A percentile compares a stretch with the other conserved stretches of the same genome.
phyloP scores from a whole-genome alignment of 1,140 invertebrate genomes.

The Leptopilina boulardi region DNA sequence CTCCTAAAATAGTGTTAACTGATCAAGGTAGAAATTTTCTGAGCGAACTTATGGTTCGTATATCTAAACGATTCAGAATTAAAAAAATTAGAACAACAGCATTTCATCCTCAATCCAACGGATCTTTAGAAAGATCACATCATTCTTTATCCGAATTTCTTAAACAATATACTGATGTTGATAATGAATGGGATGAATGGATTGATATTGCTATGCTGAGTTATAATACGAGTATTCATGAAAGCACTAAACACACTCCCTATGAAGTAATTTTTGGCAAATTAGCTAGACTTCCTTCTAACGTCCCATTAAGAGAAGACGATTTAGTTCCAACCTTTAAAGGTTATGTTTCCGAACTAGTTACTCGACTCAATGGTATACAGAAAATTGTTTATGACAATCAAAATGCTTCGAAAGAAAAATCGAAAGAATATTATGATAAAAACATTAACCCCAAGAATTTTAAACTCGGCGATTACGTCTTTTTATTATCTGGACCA shows the following conservation, averaged over 20 bases:
- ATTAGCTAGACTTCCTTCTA: too few species aligned
- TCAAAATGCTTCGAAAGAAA: conserved; percentile 11
- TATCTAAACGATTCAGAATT: conserved; percentile 37
- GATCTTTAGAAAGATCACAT: conserved; percentile 22
- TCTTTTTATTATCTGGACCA: conserved; percentile 22
- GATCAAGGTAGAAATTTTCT: conserved; percentile 43
- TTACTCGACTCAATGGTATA: background rate
- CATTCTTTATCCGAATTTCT: background rate
- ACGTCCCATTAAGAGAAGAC: too few species aligned
- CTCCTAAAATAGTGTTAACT: conserved; percentile 21
- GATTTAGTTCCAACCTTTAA: too few species aligned
- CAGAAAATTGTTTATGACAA: conserved; percentile 4
- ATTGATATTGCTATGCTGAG: too few species aligned
- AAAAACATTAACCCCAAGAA: background rate
- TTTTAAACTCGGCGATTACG: conserved; percentile 3
- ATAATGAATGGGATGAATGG: too few species aligned
- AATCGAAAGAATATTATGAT: conserved; percentile 33
- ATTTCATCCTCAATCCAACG: conserved; percentile 38
- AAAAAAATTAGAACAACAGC: conserved; percentile 30
- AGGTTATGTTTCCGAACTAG: conserved; percentile 19
- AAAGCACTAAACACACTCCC: too few species aligned
- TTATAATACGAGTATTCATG: too few species aligned
- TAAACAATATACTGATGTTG: too few species aligned
- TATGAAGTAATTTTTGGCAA: too few species aligned
- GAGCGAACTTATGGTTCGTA: background rate